Evolutionary conservation across 2,113 vertebrate species (phyloP), one percentile per base, ranked within the genome.

Genomic region (Antechinus flavipes): DNA sequence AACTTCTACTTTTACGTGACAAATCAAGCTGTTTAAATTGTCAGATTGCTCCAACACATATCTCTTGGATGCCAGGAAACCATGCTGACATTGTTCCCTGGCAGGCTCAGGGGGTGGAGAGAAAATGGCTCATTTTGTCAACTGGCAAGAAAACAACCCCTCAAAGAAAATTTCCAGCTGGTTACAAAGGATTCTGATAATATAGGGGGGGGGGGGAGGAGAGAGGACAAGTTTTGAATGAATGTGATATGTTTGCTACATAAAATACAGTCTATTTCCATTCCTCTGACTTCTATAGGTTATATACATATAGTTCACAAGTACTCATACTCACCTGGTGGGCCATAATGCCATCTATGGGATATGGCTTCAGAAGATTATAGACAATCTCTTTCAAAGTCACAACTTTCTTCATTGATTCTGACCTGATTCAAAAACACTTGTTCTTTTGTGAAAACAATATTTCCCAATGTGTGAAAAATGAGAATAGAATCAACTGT

Each of bases 351-450:
- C 54, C 89, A 96, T 25, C 46, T 14, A 0, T 54, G 95, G 58
- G 92, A 50, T 10, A 95, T 53, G 22, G 16, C 94, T 95, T 96
- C 68, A 35, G 53, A 76, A 92, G 96, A 89, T 94, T 96, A 96
- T 93, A 96, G 92, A 97, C 91, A 97, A 96, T 97, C 95, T 97
- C 91, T 93, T 94, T n/a, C 0, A 19, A 96, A 91, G 84, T 92
- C 97, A 97, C 61, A 94, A 52, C 35, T 97, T 96, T 93, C 91
- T 96, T 97, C 93, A 95, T 96, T 97, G 95, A 46, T 53, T 97
- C 89, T 96, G 27, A 0, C 26, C 58, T 76, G 30, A 24, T 58
- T 92, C 92, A 94, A 92, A 89, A 95, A 94, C 91, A 95, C 89
- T 97, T 94, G 14, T 91, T 97, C 14, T 90, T 95, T 97, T 95